A percentile compares a stretch with the other conserved stretches of the same genome.
Conservation (phyloP, 2,888 invertebrate species). For the Parasteatoda lunata region DNA sequence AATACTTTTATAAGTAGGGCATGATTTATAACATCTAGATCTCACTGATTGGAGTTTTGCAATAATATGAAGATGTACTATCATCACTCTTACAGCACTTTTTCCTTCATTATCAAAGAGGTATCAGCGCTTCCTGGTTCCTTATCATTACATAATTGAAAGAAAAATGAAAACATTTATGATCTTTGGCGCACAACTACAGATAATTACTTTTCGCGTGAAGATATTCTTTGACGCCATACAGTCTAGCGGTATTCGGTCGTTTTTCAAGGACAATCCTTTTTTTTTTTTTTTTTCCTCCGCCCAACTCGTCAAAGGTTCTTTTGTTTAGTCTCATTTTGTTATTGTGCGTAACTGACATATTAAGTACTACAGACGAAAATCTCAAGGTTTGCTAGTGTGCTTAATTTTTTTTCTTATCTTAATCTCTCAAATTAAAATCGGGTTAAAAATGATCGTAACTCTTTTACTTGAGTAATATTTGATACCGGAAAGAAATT, state of each 20-base stretch:
- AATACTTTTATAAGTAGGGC: neutral
- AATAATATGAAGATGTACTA: neutral
- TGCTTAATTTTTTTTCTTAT: too few relatives aligned
- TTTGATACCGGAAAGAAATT: too few relatives aligned
- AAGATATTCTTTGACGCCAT: neutral
- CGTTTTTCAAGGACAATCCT: neutral
- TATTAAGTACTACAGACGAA: too few relatives aligned
- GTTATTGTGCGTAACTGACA: too few relatives aligned
- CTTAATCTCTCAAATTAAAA: too few relatives aligned
- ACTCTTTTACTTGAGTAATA: too few relatives aligned
- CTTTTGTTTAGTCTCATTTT: too few relatives aligned
- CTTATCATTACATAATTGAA: neutral
- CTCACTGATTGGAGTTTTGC: neutral
- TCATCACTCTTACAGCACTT: neutral
- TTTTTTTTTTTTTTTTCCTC: too few relatives aligned
- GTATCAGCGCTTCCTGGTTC: neutral
- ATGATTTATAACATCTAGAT: neutral
- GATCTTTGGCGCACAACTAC: neutral
- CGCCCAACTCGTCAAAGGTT: too few relatives aligned
- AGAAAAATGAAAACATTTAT: neutral
- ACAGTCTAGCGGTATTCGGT: neutral
- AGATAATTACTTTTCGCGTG: neutral
- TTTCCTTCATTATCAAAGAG: neutral
- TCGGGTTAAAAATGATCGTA: too few relatives aligned
- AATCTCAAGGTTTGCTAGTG: too few relatives aligned